These are phyloP conservation scores for Sorex araneus DNA, from an alignment of 2,113 vertebrate species.

Conservation along the genomic window DNA sequence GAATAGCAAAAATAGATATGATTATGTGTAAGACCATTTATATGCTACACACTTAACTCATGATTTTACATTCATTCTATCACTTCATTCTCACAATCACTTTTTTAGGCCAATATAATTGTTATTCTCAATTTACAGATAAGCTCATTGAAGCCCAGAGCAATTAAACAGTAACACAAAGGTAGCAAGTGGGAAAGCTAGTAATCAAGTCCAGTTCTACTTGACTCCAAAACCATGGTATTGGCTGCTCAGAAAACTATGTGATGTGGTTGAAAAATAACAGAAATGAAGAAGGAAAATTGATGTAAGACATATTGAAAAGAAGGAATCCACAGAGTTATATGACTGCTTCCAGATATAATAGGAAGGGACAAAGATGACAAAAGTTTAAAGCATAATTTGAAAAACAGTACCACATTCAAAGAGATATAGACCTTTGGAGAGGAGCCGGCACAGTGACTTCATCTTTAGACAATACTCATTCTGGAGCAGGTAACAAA, in stretches of 20 bases:
- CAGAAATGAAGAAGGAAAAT: slow-evolving; percentile 27
- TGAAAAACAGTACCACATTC: background rate
- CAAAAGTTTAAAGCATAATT: background rate
- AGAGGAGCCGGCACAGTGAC: background rate
- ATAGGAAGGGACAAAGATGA: slow-evolving; percentile 44
- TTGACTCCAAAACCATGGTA: background rate
- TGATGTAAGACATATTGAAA: background rate
- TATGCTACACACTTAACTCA: background rate
- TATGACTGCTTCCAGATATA: background rate
- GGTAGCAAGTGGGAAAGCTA: background rate
- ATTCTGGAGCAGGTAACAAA: background rate
- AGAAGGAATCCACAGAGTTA: slow-evolving; percentile 1
- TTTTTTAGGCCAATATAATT: background rate
- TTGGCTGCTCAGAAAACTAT: background rate
- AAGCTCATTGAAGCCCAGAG: background rate
- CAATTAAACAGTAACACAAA: slow-evolving; percentile 9
- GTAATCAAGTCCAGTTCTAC: slow-evolving; percentile 7
- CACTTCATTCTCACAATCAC: slow-evolving; percentile 64
- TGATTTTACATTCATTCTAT: slow-evolving; percentile 6
- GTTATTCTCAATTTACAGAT: background rate
- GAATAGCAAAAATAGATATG: background rate
- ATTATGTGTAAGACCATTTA: background rate
- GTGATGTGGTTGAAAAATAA: background rate
- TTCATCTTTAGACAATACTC: background rate
- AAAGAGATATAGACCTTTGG: background rate